Evolutionary conservation across 2,888 invertebrate species (phyloP), one percentile per base, ranked within the genome.

Genomic region (Ecdyonurus torrentis): DNA sequence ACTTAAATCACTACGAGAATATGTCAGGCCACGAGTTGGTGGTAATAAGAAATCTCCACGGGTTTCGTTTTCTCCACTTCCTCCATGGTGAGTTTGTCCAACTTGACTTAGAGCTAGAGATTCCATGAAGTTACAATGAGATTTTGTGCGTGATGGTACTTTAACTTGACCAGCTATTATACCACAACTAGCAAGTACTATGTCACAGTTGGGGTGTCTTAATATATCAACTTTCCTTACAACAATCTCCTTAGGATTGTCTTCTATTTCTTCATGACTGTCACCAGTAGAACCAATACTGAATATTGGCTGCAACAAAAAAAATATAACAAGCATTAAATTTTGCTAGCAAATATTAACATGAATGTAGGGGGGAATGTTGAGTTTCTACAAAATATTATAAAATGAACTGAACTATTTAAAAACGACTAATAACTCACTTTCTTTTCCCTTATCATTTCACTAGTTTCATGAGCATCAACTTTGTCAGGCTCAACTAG

Each of bases 131-230:
- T 58, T 10, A 58, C 22, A 23, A 58, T 59, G 69, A 70, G 20
- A 74, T 71, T 75, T 25, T 70, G 72, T 0, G 73, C 61, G 0
- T 70, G 68, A 7, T 5, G 37, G 37, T 15, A 37, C 37, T 15
- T 37, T 37, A 5, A 37, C 37, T 15, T 37, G 37, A 10, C 37
- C 37, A 2, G 70, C 74, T 78, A 84, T 81, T 65, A 85, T 85
- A n/a, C 85, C 80, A 60, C 84, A 79, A 65, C 82, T 79, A 0
- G 87, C 83, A 20, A 85, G 72, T 68, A 85, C 66, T 63, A 69
- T 64, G 64, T 69, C 68, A n/a, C 65, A 65, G 7, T 53, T 52
- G 25, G 65, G 59, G 55, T 37, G 37, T 15, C 37, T 5, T 15
- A 37, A 37, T n/a, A n/a, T n/a, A 37, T 5, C 37, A 37, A 37